phyloP scores from a whole-genome alignment of 2,797 vertebrate genomes.

The Myotis vivesi region DNA sequence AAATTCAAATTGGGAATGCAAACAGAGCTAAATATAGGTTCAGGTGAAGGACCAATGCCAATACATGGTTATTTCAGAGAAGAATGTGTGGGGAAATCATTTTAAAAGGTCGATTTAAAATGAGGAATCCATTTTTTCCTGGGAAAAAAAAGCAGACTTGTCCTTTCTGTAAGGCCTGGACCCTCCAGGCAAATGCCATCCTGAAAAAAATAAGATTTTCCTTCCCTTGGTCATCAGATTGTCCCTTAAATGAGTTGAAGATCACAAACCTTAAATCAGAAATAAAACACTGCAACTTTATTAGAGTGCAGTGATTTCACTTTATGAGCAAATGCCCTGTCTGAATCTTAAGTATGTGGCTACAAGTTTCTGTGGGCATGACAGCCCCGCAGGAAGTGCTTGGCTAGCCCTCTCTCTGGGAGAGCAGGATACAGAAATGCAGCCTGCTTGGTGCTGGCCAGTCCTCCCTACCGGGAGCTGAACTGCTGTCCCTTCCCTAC shows the following conservation, averaged over 20 bases:
- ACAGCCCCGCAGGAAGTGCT: accelerated
- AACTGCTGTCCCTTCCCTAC: not conserved
- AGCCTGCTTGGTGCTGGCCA: not conserved
- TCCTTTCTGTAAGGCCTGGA: not conserved
- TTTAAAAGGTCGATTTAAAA: not conserved
- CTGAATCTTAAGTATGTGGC: not conserved
- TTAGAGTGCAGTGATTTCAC: not conserved
- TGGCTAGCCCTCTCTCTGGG: not conserved
- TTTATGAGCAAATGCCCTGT: not conserved
- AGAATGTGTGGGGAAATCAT: not conserved
- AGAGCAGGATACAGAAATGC: accelerated
- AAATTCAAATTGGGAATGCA: not conserved
- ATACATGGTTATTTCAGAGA: not conserved
- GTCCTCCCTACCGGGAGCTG: not conserved
- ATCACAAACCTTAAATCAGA: not conserved
- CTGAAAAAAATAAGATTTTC: not conserved
- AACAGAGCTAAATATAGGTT: not conserved
- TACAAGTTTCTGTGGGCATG: accelerated
- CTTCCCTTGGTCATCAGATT: not conserved
- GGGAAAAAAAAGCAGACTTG: not conserved
- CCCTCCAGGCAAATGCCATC: not conserved
- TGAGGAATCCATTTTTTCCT: not conserved
- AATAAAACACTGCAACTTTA: not conserved
- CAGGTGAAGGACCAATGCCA: not conserved
- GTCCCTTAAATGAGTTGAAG: not conserved